phyloP scores from a whole-genome alignment of 1,140 invertebrate species.

The Matsumurasca onukii region DNA sequence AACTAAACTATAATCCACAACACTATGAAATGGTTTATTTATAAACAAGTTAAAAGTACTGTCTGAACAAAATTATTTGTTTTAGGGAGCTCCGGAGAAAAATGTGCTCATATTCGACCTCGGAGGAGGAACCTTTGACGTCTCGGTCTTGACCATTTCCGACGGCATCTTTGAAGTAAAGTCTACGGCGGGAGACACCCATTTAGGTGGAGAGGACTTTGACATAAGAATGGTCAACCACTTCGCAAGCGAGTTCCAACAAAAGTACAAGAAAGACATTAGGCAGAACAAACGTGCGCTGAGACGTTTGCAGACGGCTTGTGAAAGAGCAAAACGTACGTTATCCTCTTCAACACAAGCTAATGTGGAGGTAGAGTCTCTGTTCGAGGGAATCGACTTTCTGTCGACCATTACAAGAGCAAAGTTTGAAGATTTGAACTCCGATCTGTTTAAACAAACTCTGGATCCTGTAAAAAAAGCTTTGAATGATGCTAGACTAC shows the following conservation, averaged over 20 bases:
- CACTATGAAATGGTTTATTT: not conserved
- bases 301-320: slow-evolving; percentile 87
- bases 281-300: slow-evolving; percentile 87
- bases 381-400: slow-evolving; percentile 95
- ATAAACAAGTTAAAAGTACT: not conserved
- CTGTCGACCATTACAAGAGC: slow-evolving; percentile 94
- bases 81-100: slow-evolving; percentile 58
- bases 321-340: slow-evolving; percentile 94
- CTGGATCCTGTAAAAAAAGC: slow-evolving; percentile 96
- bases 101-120: slow-evolving; percentile 93
- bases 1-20: not conserved
- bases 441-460: slow-evolving; percentile 88
- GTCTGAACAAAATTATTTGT: not conserved
- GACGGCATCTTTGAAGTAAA: slow-evolving; percentile 97
- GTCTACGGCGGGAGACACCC: slow-evolving; percentile 95
- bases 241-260: slow-evolving; percentile 95
- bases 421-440: slow-evolving; percentile 91
- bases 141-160: slow-evolving; percentile 93
- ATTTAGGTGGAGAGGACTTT: slow-evolving; percentile 98
- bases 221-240: slow-evolving; percentile 95
- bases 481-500: slow-evolving; percentile 90
- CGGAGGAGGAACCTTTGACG: slow-evolving; percentile 97
- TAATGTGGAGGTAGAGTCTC: slow-evolving; percentile 91
- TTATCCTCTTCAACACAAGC: slow-evolving; percentile 93
- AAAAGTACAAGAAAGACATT: slow-evolving; percentile 96